Evolutionary conservation across 1,140 invertebrate species (phyloP).

Genomic region (Pseudomyrmex cubaensis): DNA sequence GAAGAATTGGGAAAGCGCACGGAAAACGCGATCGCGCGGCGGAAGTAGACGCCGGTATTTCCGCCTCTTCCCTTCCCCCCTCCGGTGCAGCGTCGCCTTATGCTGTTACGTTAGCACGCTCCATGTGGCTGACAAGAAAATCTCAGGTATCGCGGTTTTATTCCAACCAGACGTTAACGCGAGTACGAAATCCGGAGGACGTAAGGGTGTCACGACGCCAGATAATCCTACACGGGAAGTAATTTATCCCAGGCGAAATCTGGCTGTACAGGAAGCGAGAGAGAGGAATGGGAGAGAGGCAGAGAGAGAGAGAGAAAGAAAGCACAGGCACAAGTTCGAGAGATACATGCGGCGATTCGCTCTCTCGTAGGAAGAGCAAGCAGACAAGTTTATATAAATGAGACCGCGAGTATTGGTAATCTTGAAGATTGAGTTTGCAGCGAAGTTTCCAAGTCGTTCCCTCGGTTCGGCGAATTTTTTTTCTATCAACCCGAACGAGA

Average conservation of each 20-base stretch:
- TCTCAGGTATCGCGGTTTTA: slow-evolving; percentile 57
- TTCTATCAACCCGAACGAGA: slow-evolving; percentile 27
- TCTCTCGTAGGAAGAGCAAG: slow-evolving; percentile 48
- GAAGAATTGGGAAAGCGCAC: slow-evolving; percentile 40
- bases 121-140: slow-evolving; percentile 39
- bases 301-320: background rate
- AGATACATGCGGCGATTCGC: slow-evolving; percentile 26
- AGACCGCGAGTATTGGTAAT: slow-evolving; percentile 68
- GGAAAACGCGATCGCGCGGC: slow-evolving; percentile 36
- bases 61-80: background rate
- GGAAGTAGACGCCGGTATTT: slow-evolving; percentile 35
- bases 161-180: slow-evolving; percentile 49
- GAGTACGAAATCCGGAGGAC: slow-evolving; percentile 43
- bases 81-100: background rate
- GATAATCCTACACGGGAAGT: slow-evolving; percentile 68
- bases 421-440: slow-evolving; percentile 58
- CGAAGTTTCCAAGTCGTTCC: slow-evolving; percentile 40
- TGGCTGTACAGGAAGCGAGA: slow-evolving; percentile 44
- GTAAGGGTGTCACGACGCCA: slow-evolving; percentile 58
- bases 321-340: background rate
- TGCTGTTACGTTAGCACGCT: slow-evolving; percentile 4
- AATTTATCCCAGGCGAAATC: slow-evolving; percentile 68
- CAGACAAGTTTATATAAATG: slow-evolving; percentile 68
- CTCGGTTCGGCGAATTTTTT: slow-evolving; percentile 16
- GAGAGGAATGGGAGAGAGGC: background rate